Conservation (phyloP, 2,797 vertebrate genomes). For the Gallinago nigripennis region DNA sequence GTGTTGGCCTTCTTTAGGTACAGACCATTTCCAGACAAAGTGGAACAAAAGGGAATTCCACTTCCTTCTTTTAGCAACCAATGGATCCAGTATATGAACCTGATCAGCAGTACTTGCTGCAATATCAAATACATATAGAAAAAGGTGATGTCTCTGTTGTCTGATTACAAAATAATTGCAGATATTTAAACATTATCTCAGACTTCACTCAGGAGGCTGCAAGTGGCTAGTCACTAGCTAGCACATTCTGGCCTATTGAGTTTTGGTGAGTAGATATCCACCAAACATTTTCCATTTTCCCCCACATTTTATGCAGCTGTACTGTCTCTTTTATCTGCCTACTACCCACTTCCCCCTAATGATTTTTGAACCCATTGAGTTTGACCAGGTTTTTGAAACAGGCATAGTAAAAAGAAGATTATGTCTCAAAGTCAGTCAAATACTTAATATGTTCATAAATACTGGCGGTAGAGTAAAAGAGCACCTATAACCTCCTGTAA, state of each 20-base stretch:
- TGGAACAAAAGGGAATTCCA: not conserved
- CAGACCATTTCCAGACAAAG: not conserved
- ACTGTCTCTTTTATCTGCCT: not conserved
- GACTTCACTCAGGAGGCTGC: not conserved
- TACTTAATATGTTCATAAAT: not conserved
- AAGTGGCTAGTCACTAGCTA: not conserved
- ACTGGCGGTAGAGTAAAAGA: not conserved
- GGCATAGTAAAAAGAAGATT: not conserved
- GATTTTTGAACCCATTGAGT: not conserved
- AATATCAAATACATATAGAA: not conserved
- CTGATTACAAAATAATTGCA: not conserved
- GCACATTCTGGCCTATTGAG: not conserved
- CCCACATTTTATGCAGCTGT: not conserved
- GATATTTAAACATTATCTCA: not conserved
- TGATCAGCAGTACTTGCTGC: not conserved
- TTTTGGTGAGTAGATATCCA: not conserved
- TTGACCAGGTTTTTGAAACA: not conserved
- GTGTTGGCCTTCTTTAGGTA: not conserved
- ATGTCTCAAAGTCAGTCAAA: not conserved
- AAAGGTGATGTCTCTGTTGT: not conserved
- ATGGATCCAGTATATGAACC: not conserved
- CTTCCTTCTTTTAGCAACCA: not conserved
- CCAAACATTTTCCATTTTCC: not conserved
- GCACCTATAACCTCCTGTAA: not conserved
- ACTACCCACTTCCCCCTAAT: not conserved